A percentile compares a stretch with the other conserved stretches of the same genome.
Evolutionary conservation across 1,140 invertebrate species (phyloP).

Genomic region (Anadara kagoshimensis): DNA sequence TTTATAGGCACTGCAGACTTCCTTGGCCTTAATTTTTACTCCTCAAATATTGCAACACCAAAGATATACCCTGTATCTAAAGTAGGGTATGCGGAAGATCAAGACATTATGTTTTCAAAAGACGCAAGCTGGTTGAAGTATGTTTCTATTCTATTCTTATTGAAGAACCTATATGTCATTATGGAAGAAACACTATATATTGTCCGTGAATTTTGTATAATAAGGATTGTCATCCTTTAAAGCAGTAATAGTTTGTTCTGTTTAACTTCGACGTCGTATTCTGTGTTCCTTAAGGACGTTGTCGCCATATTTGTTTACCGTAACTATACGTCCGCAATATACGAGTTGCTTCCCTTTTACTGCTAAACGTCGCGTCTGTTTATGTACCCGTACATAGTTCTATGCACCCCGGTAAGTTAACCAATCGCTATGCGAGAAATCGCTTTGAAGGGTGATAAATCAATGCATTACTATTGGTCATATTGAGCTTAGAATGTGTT

Average conservation of each 20-base stretch:
- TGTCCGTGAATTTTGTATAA: background rate
- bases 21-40: constrained; percentile 57
- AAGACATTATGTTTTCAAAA: background rate
- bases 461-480: too few species aligned
- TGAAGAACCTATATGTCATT: too few species aligned
- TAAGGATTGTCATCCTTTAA: background rate
- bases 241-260: background rate
- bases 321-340: too few species aligned
- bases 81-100: background rate
- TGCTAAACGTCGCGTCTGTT: too few species aligned
- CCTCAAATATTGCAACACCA: constrained; percentile 34
- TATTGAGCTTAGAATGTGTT: too few species aligned
- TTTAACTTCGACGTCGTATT: background rate
- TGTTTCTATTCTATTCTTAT: too few species aligned
- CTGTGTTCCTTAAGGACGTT: background rate
- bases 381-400: too few species aligned
- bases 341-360: too few species aligned
- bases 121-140: constrained; percentile 19
- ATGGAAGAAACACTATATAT: background rate
- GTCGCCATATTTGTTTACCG: too few species aligned
- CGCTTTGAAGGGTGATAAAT: too few species aligned
- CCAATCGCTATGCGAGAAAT: too few species aligned
- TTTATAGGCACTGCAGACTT: constrained; percentile 50
- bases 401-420: too few species aligned
- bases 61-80: background rate